Evolutionary conservation across 2,797 vertebrate genomes (phyloP).

Genomic region (Anguilla anguilla): DNA sequence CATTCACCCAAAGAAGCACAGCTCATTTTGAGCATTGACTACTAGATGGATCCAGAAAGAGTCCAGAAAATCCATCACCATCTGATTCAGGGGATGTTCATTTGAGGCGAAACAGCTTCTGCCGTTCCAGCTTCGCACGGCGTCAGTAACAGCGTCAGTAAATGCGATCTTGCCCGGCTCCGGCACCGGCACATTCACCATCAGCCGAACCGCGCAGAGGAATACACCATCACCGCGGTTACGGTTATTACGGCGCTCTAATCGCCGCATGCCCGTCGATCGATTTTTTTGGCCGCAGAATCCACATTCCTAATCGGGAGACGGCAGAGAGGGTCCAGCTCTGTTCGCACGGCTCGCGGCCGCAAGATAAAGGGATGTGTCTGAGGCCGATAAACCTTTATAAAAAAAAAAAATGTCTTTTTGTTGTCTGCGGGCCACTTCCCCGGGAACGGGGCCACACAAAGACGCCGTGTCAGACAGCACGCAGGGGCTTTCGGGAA

Average conservation of each 20-base stretch:
- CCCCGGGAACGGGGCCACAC: constrained; percentile 42
- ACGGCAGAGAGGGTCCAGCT: background rate
- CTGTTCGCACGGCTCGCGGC: constrained; percentile 3
- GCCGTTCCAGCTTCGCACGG: background rate
- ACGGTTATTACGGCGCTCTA: background rate
- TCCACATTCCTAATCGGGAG: background rate
- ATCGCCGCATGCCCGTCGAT: background rate
- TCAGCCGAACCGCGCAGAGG: background rate
- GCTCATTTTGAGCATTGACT: background rate
- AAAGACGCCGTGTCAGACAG: constrained; percentile 47
- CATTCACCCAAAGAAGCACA: background rate
- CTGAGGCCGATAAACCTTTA: constrained; percentile 13
- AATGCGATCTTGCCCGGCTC: background rate
- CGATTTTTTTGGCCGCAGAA: background rate
- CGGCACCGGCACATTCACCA: no score
- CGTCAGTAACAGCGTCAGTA: background rate
- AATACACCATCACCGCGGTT: background rate
- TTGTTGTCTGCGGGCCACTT: constrained; percentile 34
- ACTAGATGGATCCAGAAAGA: background rate
- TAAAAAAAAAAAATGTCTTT: constrained; percentile 11
- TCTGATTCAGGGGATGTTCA: background rate
- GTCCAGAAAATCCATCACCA: background rate
- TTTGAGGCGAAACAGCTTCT: background rate
- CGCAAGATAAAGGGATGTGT: background rate
- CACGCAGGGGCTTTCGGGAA: constrained; percentile 59